Conservation (phyloP, 2,113 vertebrate species). For the Hypanus sabinus region DNA sequence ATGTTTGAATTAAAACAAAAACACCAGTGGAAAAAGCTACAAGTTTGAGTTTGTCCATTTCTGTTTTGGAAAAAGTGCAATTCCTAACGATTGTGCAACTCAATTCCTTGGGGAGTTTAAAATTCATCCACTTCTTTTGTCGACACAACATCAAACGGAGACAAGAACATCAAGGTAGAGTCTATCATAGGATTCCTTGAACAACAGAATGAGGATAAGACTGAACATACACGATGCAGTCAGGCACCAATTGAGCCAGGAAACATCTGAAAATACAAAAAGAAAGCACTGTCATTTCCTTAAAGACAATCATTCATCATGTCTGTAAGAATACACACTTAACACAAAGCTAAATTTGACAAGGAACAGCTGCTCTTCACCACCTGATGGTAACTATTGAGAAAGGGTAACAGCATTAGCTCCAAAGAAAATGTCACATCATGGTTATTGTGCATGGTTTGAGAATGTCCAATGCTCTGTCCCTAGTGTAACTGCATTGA, state of each 20-base stretch:
- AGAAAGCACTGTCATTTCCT: neutral
- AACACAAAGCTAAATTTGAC: no score
- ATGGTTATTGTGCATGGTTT: neutral
- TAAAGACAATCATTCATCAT: neutral
- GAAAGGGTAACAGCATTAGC: neutral
- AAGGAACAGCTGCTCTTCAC: neutral
- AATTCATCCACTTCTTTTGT: neutral
- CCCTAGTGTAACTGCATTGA: neutral
- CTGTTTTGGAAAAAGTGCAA: conserved; percentile 5
- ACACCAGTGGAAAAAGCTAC: neutral
- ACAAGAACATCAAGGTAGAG: conserved; percentile 96
- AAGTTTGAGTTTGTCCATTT: neutral
- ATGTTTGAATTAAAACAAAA: neutral
- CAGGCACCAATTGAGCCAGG: conserved; percentile 97
- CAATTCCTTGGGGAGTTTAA: neutral
- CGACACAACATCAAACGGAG: conserved; percentile 62
- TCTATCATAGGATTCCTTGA: conserved; percentile 94
- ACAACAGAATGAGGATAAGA: conserved; percentile 85
- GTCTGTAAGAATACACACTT: neutral
- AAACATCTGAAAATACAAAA: conserved; percentile 68
- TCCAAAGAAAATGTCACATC: neutral
- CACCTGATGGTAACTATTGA: neutral
- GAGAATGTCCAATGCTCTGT: neutral
- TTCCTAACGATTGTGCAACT: conserved; percentile 13
- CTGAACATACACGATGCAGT: conserved; percentile 89